Conservation (phyloP, 2,888 invertebrate species). For the Drosophila histrio region DNA sequence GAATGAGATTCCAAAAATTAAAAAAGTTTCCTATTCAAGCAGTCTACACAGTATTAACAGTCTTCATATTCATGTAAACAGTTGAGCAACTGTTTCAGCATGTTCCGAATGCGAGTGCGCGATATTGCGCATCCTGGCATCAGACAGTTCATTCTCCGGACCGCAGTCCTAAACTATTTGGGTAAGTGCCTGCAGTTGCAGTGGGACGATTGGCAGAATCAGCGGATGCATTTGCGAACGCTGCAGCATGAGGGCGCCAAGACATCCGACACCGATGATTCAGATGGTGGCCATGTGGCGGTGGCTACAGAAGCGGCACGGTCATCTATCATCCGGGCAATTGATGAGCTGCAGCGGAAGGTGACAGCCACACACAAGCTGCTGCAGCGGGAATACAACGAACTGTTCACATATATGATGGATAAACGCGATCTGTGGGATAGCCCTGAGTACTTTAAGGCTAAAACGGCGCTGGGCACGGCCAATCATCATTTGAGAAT, state of each 20-base stretch:
- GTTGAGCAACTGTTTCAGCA: constrained; percentile 34
- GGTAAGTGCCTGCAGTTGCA: constrained; percentile 53
- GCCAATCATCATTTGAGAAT: constrained; percentile 41
- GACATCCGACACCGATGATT: neutral
- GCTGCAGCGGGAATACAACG: constrained; percentile 56
- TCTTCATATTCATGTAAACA: neutral
- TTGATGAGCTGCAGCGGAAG: constrained; percentile 33
- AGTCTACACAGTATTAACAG: neutral
- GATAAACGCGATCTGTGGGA: constrained; percentile 68
- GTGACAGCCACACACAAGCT: constrained; percentile 38
- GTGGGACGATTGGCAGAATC: constrained; percentile 61
- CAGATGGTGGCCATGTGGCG: neutral
- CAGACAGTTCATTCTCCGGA: constrained; percentile 65
- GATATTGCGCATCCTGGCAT: constrained; percentile 63
- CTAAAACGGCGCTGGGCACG: constrained; percentile 53
- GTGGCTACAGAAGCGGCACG: neutral
- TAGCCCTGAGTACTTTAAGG: constrained; percentile 69
- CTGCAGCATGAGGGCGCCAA: constrained; percentile 2
- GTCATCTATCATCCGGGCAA: constrained; percentile 11
- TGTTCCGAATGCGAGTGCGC: constrained; percentile 43
- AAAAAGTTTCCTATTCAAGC: neutral
- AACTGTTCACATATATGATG: constrained; percentile 60
- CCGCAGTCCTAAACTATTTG: constrained; percentile 56
- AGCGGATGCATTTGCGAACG: constrained; percentile 33
- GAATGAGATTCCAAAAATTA: neutral